These are phyloP conservation scores for Aspidoscelis tigris DNA, from an alignment of 2,113 vertebrate genomes.

Conservation along the genomic window DNA sequence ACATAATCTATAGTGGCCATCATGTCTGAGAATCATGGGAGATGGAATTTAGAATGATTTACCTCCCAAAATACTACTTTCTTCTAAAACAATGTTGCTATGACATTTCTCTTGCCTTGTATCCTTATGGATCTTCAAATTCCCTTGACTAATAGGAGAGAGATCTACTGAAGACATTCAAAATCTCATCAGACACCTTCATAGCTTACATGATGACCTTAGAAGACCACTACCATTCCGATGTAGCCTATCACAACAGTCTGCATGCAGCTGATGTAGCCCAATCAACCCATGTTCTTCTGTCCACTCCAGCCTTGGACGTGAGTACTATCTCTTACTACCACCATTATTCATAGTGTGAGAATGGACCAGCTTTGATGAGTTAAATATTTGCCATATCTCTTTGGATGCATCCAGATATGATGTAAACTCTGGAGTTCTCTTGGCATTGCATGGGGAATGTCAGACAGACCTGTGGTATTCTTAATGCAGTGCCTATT, in stretches of 20 bases:
- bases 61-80: no score
- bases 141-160: constrained; percentile 81
- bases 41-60: no score
- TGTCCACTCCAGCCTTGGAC: constrained; percentile 93
- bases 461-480: no score
- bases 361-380: neutral
- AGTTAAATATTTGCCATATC: neutral
- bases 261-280: constrained; percentile 96
- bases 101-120: neutral
- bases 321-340: constrained; percentile 76
- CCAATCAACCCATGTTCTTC: constrained; percentile 95
- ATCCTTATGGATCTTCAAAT: neutral
- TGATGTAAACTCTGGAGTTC: no score
- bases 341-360: neutral
- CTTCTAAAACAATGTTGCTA: neutral
- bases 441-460: no score
- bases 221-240: constrained; percentile 95
- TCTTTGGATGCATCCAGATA: neutral
- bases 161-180: constrained; percentile 95
- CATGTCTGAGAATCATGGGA: no score
- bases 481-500: no score
- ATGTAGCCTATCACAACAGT: constrained; percentile 97
- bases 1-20: no score
- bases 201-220: constrained; percentile 98
- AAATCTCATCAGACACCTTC: constrained; percentile 94